Percentiles rank a stretch among this genome's conserved stretches.
These are phyloP conservation scores for Hirtodrosophila cameraria DNA, from an alignment of 2,888 invertebrate genomes.

Conservation along the genomic window DNA sequence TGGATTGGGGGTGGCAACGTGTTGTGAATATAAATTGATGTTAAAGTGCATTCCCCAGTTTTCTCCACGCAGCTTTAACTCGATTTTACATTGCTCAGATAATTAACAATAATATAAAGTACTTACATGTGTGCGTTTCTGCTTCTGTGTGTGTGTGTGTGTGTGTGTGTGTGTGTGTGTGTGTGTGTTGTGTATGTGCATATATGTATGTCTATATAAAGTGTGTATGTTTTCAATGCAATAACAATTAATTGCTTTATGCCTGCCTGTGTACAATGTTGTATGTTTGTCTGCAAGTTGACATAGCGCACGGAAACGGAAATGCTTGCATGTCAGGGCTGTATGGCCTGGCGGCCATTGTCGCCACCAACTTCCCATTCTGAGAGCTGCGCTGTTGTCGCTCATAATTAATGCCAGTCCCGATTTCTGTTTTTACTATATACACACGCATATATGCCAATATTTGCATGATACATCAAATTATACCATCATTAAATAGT, in stretches of 20 bases:
- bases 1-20: conserved; percentile 1
- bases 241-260: conserved; percentile 69
- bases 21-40: conserved; percentile 56
- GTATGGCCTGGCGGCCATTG: conserved; percentile 62
- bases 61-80: conserved; percentile 23
- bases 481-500: too few relatives aligned
- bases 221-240: conserved; percentile 54
- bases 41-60: conserved; percentile 61
- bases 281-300: conserved; percentile 28
- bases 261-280: conserved; percentile 10
- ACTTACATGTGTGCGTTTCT: conserved; percentile 12
- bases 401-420: conserved; percentile 4
- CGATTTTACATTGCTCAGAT: conserved; percentile 53
- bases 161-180: conserved; percentile 2
- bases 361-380: not conserved
- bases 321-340: conserved; percentile 63
- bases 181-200: conserved; percentile 12
- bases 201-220: too few relatives aligned
- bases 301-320: conserved; percentile 61
- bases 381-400: not conserved
- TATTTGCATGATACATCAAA: too few relatives aligned
- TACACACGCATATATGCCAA: too few relatives aligned
- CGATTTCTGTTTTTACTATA: not conserved
- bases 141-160: conserved; percentile 5
- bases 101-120: conserved; percentile 66